Conservation (phyloP, 2,888 invertebrate genomes). For the Laothoe populi region DNA sequence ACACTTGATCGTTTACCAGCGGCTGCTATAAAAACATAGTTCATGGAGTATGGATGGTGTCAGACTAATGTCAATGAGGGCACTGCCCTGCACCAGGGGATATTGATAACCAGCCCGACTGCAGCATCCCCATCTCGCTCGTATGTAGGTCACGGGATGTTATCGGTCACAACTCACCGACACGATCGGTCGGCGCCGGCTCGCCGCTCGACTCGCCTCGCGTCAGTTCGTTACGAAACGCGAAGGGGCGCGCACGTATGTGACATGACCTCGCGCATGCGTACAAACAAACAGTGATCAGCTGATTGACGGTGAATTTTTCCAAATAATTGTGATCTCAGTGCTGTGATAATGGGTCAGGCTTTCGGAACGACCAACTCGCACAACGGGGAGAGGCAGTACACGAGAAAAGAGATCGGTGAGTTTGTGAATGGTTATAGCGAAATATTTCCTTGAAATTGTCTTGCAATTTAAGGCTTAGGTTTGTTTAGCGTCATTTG, state of each 20-base stretch:
- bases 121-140: slow-evolving; percentile 44
- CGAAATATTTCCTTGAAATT: slow-evolving; percentile 3
- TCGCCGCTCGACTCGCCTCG: slow-evolving; percentile 26
- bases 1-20: too few species aligned
- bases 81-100: slow-evolving; percentile 11
- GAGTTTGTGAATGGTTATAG: slow-evolving; percentile 39
- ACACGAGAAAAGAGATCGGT: slow-evolving; percentile 79
- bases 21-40: too few species aligned
- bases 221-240: slow-evolving; percentile 52
- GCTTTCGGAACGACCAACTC: slow-evolving; percentile 79
- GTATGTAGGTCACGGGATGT: slow-evolving; percentile 42
- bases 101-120: slow-evolving; percentile 12
- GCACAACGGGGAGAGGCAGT: slow-evolving; percentile 74
- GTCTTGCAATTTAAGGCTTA: neutral
- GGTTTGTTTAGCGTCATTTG: neutral
- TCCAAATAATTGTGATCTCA: slow-evolving; percentile 8
- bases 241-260: slow-evolving; percentile 54
- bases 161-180: slow-evolving; percentile 52
- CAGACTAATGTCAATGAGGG: neutral
- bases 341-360: slow-evolving; percentile 63
- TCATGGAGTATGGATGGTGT: neutral
- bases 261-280: slow-evolving; percentile 65
- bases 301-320: slow-evolving; percentile 54
- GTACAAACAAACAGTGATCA: slow-evolving; percentile 56
- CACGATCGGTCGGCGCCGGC: neutral